phyloP scores from a whole-genome alignment of 2,888 invertebrate genomes.

The Sinelater perroti region DNA sequence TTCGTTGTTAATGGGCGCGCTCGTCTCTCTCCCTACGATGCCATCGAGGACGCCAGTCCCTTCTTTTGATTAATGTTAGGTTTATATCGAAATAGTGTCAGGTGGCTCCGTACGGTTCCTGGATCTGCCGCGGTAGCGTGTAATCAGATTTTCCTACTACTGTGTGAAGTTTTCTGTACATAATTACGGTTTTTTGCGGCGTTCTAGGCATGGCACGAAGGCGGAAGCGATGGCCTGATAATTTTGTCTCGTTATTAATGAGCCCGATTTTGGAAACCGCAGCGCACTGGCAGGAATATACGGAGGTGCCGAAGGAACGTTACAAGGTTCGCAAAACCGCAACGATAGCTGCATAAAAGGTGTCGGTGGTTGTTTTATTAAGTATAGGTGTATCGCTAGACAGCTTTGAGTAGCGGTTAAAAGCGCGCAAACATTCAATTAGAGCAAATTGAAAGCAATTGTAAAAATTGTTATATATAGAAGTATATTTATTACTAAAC shows the following conservation, averaged over 20 bases:
- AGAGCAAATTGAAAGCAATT: too few relatives aligned
- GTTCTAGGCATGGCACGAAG: constrained; percentile 23
- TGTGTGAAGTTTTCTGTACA: constrained; percentile 32
- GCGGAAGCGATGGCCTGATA: constrained; percentile 34
- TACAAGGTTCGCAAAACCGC: constrained; percentile 10
- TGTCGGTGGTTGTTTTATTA: too few relatives aligned
- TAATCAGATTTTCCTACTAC: constrained; percentile 34
- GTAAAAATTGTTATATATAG: too few relatives aligned
- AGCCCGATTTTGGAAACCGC: constrained; percentile 23
- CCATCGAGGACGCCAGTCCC: constrained; percentile 40
- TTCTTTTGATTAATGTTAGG: constrained; percentile 46
- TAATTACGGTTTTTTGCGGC: constrained; percentile 33
- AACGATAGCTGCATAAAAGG: too few relatives aligned
- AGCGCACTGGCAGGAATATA: constrained; percentile 16
- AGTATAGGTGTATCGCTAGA: too few relatives aligned
- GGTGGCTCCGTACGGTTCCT: constrained; percentile 39
- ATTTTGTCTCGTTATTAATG: constrained; percentile 32
- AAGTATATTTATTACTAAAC: too few relatives aligned
- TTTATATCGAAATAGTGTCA: constrained; percentile 45
- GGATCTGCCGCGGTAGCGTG: constrained; percentile 22
- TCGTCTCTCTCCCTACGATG: constrained; percentile 34
- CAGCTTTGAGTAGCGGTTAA: too few relatives aligned
- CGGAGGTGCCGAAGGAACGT: constrained; percentile 18
- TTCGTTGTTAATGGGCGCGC: constrained; percentile 20
- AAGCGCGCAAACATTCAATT: too few relatives aligned